Evolutionary conservation across 1,140 invertebrate species (phyloP).

Genomic region (Solenopsis invicta): DNA sequence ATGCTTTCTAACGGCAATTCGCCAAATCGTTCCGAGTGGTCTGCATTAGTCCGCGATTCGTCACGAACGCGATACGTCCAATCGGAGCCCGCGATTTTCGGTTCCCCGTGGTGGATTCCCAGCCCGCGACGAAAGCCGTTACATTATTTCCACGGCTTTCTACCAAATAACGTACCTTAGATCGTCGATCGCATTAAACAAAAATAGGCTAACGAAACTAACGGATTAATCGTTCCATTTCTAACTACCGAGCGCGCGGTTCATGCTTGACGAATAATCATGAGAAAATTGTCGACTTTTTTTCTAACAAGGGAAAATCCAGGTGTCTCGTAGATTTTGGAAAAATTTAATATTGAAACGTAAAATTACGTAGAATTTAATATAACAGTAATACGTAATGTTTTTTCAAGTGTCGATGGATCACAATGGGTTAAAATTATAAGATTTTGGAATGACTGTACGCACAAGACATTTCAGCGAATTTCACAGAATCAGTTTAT

Average conservation of each 20-base stretch:
- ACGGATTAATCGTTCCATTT: slow-evolving; percentile 51
- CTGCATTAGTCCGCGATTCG: slow-evolving; percentile 23
- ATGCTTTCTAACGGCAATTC: slow-evolving; percentile 69
- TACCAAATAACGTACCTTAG: neutral
- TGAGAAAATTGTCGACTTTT: neutral
- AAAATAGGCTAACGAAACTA: slow-evolving; percentile 43
- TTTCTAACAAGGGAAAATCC: no score
- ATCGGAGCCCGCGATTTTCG: slow-evolving; percentile 12
- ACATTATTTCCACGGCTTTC: slow-evolving; percentile 31
- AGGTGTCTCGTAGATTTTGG: no score
- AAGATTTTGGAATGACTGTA: no score
- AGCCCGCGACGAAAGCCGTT: neutral
- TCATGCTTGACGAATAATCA: neutral
- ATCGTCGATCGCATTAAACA: slow-evolving; percentile 21
- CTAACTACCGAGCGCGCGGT: neutral
- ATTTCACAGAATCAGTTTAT: no score
- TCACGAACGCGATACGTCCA: slow-evolving; percentile 7
- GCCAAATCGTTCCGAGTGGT: slow-evolving; percentile 48
- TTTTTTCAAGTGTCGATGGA: no score
- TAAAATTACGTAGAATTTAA: no score
- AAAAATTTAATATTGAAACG: no score
- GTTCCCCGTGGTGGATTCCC: slow-evolving; percentile 5
- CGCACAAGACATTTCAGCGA: no score
- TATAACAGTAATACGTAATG: no score
- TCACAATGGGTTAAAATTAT: no score